Percentiles rank a stretch among this genome's conserved stretches.
phyloP scores from a whole-genome alignment of 2,888 invertebrate species.

The Anthophora plumipes region DNA sequence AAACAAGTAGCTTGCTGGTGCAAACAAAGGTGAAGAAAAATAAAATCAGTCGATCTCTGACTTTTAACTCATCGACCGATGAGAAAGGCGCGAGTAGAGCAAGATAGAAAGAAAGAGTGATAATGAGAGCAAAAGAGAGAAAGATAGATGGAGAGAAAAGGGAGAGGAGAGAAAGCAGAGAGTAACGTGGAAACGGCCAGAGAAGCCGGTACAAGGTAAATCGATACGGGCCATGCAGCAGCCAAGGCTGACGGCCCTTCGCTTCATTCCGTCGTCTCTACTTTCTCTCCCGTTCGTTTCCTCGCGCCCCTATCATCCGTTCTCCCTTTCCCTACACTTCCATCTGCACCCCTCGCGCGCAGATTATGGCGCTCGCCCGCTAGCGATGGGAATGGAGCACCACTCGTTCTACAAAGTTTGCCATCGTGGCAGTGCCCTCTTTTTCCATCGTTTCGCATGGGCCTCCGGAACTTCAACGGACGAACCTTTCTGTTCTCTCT shows the following conservation, averaged over 20 bases:
- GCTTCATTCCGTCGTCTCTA: slow-evolving; percentile 52
- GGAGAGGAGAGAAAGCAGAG: slow-evolving; percentile 7
- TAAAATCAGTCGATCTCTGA: slow-evolving; percentile 39
- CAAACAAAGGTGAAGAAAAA: slow-evolving; percentile 27
- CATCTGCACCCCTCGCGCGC: slow-evolving; percentile 40
- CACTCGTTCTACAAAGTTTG: slow-evolving; percentile 59
- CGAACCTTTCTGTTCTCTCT: neutral
- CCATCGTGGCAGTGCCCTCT: slow-evolving; percentile 33
- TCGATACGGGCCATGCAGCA: slow-evolving; percentile 76
- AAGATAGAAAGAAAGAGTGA: neutral
- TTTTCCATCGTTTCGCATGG: slow-evolving; percentile 7
- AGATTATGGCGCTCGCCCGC: slow-evolving; percentile 52
- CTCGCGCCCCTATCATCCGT: slow-evolving; percentile 45
- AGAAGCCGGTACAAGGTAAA: slow-evolving; percentile 73
- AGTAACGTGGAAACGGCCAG: slow-evolving; percentile 53
- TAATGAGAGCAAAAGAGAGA: neutral
- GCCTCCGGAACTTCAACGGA: neutral
- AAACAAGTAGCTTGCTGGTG: neutral
- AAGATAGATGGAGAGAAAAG: neutral
- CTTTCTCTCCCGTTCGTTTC: slow-evolving; percentile 55
- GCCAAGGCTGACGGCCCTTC: slow-evolving; percentile 70
- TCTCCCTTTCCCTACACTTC: slow-evolving; percentile 29
- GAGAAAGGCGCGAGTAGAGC: neutral
- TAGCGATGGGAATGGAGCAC: slow-evolving; percentile 57
- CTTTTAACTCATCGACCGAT: slow-evolving; percentile 46